These are phyloP conservation scores for Mesoclemmys tuberculata DNA, from an alignment of 2,113 vertebrate genomes.

Conservation along the genomic window DNA sequence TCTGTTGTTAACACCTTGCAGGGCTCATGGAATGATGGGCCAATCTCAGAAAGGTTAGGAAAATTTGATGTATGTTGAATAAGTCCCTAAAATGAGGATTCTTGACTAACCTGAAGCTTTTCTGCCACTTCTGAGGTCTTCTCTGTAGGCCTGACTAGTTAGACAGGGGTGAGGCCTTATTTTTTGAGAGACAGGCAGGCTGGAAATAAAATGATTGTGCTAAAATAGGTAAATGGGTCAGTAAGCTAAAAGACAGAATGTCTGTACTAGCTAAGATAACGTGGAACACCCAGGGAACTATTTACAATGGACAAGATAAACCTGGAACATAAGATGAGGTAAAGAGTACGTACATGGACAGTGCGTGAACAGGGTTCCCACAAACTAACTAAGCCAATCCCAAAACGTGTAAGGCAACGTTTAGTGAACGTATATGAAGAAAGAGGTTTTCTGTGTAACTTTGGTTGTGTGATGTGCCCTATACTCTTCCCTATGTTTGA, in stretches of 20 bases:
- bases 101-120: constrained; percentile 16
- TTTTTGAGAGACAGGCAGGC: neutral
- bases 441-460: neutral
- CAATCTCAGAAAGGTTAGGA: neutral
- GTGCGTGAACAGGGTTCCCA: neutral
- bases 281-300: neutral
- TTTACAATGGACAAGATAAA: neutral
- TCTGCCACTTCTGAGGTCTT: neutral
- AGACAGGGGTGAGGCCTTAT: neutral
- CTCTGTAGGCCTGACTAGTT: neutral
- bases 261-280: neutral
- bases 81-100: neutral
- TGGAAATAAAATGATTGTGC: neutral
- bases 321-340: neutral
- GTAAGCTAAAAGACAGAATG: neutral
- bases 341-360: neutral
- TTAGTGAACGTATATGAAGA: neutral
- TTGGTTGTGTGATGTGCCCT: neutral
- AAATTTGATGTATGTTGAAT: neutral
- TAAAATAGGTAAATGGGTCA: neutral
- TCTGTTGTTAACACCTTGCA: neutral
- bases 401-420: neutral
- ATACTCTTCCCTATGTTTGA: neutral
- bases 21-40: neutral
- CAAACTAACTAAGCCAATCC: too few species aligned